Conservation (phyloP, 2,113 vertebrate species). For the Calidris pygmaea region DNA sequence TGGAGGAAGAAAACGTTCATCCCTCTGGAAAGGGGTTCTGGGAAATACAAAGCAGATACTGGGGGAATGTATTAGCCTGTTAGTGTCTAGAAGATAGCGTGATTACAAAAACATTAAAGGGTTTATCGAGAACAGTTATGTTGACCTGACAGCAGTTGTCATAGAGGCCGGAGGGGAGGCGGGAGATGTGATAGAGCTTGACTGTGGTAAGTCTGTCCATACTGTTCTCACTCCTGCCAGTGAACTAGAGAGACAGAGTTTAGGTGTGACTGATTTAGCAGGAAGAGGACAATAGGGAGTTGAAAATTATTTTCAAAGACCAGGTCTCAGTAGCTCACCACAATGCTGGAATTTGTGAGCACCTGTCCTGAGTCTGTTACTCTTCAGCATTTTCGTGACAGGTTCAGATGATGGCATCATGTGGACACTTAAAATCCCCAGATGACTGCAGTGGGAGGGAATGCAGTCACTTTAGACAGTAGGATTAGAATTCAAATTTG, state of each 20-base stretch:
- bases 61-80: not conserved
- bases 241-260: not conserved
- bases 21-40: not conserved
- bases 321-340: not conserved
- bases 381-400: not conserved
- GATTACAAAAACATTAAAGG: not conserved
- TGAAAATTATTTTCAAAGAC: not conserved
- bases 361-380: not conserved
- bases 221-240: not conserved
- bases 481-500: not conserved
- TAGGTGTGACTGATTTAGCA: not conserved
- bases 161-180: not conserved
- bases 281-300: not conserved
- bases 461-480: not conserved
- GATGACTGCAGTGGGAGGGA: not conserved
- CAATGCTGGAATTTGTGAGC: not conserved
- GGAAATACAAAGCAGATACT: not conserved
- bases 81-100: not conserved
- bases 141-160: not conserved
- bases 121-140: not conserved
- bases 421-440: not conserved
- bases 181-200: not conserved
- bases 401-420: not conserved
- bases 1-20: not conserved
- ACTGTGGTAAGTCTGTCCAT: not conserved